Conservation (phyloP, 2,888 invertebrate species). For the Capitulum mitella region DNA sequence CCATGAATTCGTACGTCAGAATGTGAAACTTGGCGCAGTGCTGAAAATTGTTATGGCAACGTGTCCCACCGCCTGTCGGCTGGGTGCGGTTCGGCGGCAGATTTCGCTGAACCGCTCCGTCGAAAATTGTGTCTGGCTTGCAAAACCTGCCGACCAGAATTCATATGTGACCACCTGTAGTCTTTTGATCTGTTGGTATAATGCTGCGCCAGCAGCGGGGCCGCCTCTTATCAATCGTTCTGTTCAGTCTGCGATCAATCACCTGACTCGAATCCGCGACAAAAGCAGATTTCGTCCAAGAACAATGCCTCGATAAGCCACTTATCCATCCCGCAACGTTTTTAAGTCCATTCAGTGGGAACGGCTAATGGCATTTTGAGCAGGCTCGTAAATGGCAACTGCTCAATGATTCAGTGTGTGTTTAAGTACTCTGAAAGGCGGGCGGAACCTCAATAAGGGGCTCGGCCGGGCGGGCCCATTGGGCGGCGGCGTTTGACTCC, state of each 20-base stretch:
- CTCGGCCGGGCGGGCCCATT: neutral
- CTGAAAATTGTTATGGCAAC: constrained; percentile 16
- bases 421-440: constrained; percentile 7
- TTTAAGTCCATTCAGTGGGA: constrained; percentile 7
- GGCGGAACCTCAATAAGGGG: neutral
- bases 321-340: neutral
- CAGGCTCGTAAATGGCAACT: constrained; percentile 11
- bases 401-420: constrained; percentile 21
- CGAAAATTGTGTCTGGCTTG: neutral
- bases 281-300: neutral
- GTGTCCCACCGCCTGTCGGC: neutral
- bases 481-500: neutral
- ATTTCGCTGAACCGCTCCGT: neutral
- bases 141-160: neutral
- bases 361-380: constrained; percentile 23
- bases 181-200: neutral
- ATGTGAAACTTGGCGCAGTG: neutral
- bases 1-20: neutral
- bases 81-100: neutral
- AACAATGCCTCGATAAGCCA: constrained; percentile 3
- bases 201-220: neutral
- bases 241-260: neutral
- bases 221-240: neutral
- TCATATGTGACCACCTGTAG: neutral
- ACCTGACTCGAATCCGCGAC: neutral